Conservation (phyloP, 2,797 vertebrate genomes). For the Schizopygopsis pylzovi region DNA sequence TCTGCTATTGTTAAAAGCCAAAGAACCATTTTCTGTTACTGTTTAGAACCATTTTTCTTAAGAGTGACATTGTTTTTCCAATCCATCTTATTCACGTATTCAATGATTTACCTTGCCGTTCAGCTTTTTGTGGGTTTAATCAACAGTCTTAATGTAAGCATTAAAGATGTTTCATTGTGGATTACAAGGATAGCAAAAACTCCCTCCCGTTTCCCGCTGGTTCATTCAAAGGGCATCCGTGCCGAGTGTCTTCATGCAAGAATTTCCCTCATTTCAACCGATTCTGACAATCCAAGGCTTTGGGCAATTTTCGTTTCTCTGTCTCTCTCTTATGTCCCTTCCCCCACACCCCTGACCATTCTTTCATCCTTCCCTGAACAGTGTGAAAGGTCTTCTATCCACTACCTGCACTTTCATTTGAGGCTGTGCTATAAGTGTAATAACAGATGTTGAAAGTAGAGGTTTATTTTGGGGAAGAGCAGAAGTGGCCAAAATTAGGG, state of each 20-base stretch:
- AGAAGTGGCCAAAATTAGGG: conserved; percentile 47
- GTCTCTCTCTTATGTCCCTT: conserved; percentile 58
- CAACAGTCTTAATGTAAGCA: conserved; percentile 49
- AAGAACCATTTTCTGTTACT: no score
- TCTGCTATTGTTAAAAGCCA: no score
- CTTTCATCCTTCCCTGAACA: conserved; percentile 74
- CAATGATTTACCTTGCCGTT: conserved; percentile 37
- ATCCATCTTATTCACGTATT: conserved; percentile 28
- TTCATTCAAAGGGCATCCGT: conserved; percentile 80
- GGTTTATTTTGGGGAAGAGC: conserved; percentile 38
- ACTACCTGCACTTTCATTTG: conserved; percentile 60
- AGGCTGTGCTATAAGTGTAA: conserved; percentile 42
- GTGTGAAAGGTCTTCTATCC: conserved; percentile 73
- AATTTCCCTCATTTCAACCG: conserved; percentile 60
- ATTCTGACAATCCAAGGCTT: conserved; percentile 75
- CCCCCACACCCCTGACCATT: conserved; percentile 66
- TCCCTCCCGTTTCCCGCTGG: conserved; percentile 67
- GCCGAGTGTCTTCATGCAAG: conserved; percentile 55
- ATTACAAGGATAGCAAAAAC: conserved; percentile 72
- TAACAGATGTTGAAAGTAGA: conserved; percentile 47
- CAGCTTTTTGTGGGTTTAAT: conserved; percentile 46
- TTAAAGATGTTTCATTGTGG: conserved; percentile 65
- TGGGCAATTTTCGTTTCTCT: conserved; percentile 65
- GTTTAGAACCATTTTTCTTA: no score
- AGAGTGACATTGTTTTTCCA: background rate